Base-by-base conservation (phyloP, 2,888 invertebrate species). In the Masnerella sp. region DNA sequence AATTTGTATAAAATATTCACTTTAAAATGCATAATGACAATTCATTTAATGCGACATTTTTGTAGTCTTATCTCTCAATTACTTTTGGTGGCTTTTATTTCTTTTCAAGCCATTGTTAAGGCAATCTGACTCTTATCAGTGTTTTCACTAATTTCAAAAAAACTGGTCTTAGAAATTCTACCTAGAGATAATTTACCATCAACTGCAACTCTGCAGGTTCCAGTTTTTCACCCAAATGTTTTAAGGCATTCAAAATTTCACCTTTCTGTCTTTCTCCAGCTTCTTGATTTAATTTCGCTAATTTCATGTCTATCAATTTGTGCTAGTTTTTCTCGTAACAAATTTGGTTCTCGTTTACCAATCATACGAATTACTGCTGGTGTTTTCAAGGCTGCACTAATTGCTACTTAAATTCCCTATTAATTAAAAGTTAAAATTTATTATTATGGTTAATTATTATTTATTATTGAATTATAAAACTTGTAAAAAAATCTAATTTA, bases 361-460 rank as follows among this genome's bases (percentile, higher is more conserved):
- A 94, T 94, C 86, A 93, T 89, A 79, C 90, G 88, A 34, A 94
- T 93, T 0, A 94, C 92, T 84, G 93, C 93, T 3, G 93, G 93
- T 0, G 94, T 94, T 85, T 92, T 90, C 83, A 94, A 94, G 1
- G 94, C 93, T 80, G 91, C 89, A 71, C 92, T 92, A 51, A 94
- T 93, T 7, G 94, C 93, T 75, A 93, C 92, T 86, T 91, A 92
- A 20, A 92, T 93, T 2, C 93, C 93, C 93, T 93, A 71, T 64
- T 32, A 32, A 47, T 32, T 2, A 34, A 38, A n/a, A n/a, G n/a
- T n/a, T n/a, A 14, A 28, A 43, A 17, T 22, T 9, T 2, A 45
- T 11, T 45, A 20, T 28, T 45, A n/a, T n/a, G n/a, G n/a, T n/a
- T n/a, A n/a, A 14, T 14, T 22, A 36, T 2, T 36, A 14, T 36